Base-by-base conservation (phyloP, 1,140 invertebrate species). In the Drosophila miranda region DNA sequence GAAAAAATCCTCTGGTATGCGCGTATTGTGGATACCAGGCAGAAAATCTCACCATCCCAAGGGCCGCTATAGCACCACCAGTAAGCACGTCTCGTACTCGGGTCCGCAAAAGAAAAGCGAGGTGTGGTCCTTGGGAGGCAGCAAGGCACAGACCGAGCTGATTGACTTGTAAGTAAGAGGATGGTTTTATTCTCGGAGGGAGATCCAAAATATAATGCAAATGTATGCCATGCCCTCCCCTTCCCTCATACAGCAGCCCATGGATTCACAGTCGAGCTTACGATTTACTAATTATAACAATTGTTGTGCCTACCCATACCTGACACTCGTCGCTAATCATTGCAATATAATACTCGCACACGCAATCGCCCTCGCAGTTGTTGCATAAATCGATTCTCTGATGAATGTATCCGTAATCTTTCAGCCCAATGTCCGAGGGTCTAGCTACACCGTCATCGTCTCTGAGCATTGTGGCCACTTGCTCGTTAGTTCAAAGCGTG, bases 11-110 rank as follows among this genome's bases (percentile, higher is more conserved):
- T 79, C 78, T 51, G 83, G 83, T 64, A 70, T 90, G 64, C 89
- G 88, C 57, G 78, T 90, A 23, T 70, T 90, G 60, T 90, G 88
- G 89, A 90, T 90, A 82, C 88, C 89, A 44, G 88, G 89, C 48
- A 72, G 80, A 43, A 88, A 90, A 60, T 71, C 70, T 48, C 70
- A 84, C 19, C 74, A 90, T 72, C 64, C 88, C 7, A 90, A 90
- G 56, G 88, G 88, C 43, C 88, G 70, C 42, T 77, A 60, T 42
- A 87, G 71, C 55, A 64, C 88, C 0, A 88, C 88, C 64, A 86
- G 54, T 50, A 90, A 90, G 42, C 57, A 88, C 51, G 59, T 90
- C 38, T 62, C 79, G 6, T 90, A 90, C 57, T 68, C 78, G 51
- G 50, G 74, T 6, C 59, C 41, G 19, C 89, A 90, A 67, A 90